Percentiles rank a stretch among this genome's conserved stretches.
phyloP scores from a whole-genome alignment of 2,888 invertebrate genomes.

The Gandaritis pyraliata region DNA sequence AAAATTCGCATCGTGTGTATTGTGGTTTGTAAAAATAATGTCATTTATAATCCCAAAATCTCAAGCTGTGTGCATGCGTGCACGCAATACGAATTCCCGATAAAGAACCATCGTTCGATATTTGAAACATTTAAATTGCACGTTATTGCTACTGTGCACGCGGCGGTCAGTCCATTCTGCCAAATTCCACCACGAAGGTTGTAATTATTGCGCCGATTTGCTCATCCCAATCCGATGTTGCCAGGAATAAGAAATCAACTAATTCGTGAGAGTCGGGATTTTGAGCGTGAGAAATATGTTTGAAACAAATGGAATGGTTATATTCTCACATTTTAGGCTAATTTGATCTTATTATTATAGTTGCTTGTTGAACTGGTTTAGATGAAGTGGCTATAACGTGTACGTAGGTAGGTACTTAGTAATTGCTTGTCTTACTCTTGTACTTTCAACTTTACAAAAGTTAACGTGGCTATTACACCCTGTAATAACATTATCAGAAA shows the following conservation, averaged over 20 bases:
- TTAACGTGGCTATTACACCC: slow-evolving; percentile 39
- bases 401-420: too few relatives aligned
- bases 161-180: slow-evolving; percentile 63
- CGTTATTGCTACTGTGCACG: slow-evolving; percentile 82
- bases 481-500: slow-evolving; percentile 50
- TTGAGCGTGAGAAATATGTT: slow-evolving; percentile 77
- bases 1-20: neutral
- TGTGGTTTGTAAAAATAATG: slow-evolving; percentile 12
- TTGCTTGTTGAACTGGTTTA: slow-evolving; percentile 17
- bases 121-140: slow-evolving; percentile 84
- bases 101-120: slow-evolving; percentile 64
- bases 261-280: slow-evolving; percentile 75
- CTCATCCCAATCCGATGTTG: slow-evolving; percentile 73
- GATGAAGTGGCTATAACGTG: too few relatives aligned
- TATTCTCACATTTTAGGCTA: slow-evolving; percentile 31
- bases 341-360: slow-evolving; percentile 31
- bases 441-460: slow-evolving; percentile 28
- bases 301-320: slow-evolving; percentile 50
- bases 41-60: slow-evolving; percentile 35
- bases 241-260: slow-evolving; percentile 76
- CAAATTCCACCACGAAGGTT: slow-evolving; percentile 73
- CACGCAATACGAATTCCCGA: slow-evolving; percentile 40
- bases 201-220: slow-evolving; percentile 80
- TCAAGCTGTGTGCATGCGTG: slow-evolving; percentile 32
- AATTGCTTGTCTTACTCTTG: too few relatives aligned